phyloP scores from a whole-genome alignment of 2,113 vertebrate species.

The Petromus typicus region DNA sequence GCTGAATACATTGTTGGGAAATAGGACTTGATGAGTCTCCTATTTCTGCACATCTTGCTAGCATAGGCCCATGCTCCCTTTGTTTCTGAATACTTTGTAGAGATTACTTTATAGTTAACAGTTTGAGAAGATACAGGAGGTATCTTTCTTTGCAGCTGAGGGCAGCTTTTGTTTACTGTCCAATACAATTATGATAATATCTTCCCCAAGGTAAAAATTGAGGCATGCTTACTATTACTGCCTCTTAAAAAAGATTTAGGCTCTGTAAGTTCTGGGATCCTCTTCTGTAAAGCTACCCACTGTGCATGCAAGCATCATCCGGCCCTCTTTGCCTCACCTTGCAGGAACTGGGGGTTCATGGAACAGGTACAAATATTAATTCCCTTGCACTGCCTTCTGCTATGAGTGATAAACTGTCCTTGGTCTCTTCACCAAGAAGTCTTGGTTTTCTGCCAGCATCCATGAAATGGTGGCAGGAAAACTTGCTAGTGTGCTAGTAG shows the following conservation, averaged over 20 bases:
- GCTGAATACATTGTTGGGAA: background rate
- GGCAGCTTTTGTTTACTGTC: background rate
- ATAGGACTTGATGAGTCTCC: background rate
- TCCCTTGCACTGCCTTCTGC: background rate
- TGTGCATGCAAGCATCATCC: background rate
- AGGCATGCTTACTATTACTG: background rate
- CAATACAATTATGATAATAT: background rate
- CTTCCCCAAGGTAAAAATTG: background rate
- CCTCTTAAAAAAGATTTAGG: conserved; percentile 13
- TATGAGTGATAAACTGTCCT: background rate
- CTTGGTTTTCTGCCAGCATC: background rate
- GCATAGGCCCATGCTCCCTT: background rate
- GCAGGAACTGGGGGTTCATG: background rate
- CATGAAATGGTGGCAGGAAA: background rate
- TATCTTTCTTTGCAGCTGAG: background rate
- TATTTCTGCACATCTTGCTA: background rate
- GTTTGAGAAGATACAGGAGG: background rate
- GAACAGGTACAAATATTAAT: background rate
- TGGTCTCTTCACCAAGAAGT: conserved; percentile 29
- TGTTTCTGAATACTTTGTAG: background rate
- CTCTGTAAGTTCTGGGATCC: background rate
- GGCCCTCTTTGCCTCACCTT: background rate
- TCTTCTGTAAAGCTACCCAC: background rate
- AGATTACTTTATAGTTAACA: background rate
- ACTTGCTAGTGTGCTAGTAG: background rate